phyloP scores from a whole-genome alignment of 2,113 vertebrate species.

The Nipponia nippon region DNA sequence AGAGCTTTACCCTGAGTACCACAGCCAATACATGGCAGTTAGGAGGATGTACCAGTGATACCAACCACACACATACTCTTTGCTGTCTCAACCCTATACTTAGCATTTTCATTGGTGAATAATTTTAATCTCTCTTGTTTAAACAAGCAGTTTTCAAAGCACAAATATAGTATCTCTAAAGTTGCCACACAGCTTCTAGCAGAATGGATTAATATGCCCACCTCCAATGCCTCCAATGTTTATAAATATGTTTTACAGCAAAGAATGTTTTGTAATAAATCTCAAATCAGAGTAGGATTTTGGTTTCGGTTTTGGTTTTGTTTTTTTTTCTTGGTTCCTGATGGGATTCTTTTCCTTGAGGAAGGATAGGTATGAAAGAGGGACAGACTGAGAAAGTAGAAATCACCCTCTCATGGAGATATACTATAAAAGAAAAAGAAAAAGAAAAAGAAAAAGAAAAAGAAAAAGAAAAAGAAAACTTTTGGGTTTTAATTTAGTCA shows the following conservation, averaged over 20 bases:
- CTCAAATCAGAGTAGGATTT: not conserved
- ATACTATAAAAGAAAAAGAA: not conserved
- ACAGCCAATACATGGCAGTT: not conserved
- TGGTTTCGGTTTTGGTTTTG: not conserved
- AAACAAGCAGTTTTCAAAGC: not conserved
- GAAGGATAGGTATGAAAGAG: not conserved
- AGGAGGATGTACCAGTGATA: not conserved
- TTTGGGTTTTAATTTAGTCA: not conserved
- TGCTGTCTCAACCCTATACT: not conserved
- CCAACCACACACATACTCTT: not conserved
- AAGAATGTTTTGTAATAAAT: not conserved
- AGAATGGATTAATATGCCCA: not conserved
- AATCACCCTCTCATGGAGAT: not conserved
- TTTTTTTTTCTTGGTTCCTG: not conserved
- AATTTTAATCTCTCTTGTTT: not conserved
- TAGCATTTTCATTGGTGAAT: not conserved
- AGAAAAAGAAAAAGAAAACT: not conserved
- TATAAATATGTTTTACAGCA: not conserved
- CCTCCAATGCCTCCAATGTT: not conserved
- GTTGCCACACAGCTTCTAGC: not conserved
- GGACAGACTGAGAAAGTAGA: not conserved
- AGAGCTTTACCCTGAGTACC: not conserved
- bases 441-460: too few relatives aligned
- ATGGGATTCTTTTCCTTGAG: not conserved
- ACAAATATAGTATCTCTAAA: not conserved